phyloP scores from a whole-genome alignment of 2,113 vertebrate species.

The Poeciliopsis turrubarensis region DNA sequence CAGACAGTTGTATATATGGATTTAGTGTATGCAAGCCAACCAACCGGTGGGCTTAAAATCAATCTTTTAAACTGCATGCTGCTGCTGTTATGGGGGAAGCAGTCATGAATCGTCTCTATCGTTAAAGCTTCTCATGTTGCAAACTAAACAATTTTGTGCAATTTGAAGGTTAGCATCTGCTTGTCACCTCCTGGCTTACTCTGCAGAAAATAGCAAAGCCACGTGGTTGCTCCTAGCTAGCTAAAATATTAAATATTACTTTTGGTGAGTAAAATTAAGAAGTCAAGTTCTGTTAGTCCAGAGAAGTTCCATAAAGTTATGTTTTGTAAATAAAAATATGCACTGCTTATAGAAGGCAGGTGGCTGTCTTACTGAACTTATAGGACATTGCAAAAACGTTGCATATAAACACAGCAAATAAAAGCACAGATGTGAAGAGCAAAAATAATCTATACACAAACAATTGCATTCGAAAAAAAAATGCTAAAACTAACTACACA shows the following conservation, averaged over 20 bases:
- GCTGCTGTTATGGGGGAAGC: conserved; percentile 24
- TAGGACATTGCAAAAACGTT: background rate
- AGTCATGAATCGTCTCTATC: background rate
- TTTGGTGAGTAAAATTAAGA: background rate
- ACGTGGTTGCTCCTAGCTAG: no score
- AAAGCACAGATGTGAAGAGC: background rate
- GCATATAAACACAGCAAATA: no score
- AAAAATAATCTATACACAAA: background rate
- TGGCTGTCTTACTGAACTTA: background rate
- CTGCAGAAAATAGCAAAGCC: background rate
- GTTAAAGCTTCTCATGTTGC: background rate
- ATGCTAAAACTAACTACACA: no score
- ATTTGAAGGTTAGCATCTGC: background rate
- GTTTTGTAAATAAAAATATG: background rate
- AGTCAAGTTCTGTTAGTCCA: background rate
- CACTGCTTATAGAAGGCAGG: background rate
- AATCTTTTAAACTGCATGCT: conserved; percentile 18
- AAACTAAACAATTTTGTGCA: background rate
- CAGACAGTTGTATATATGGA: conserved; percentile 54
- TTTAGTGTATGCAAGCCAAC: conserved; percentile 35
- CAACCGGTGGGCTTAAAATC: conserved; percentile 32
- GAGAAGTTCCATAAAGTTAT: background rate
- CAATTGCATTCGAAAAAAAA: no score
- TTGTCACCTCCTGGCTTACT: background rate
- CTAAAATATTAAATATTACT: background rate